phyloP scores from a whole-genome alignment of 2,888 invertebrate genomes.

The Rhagonycha lutea region DNA sequence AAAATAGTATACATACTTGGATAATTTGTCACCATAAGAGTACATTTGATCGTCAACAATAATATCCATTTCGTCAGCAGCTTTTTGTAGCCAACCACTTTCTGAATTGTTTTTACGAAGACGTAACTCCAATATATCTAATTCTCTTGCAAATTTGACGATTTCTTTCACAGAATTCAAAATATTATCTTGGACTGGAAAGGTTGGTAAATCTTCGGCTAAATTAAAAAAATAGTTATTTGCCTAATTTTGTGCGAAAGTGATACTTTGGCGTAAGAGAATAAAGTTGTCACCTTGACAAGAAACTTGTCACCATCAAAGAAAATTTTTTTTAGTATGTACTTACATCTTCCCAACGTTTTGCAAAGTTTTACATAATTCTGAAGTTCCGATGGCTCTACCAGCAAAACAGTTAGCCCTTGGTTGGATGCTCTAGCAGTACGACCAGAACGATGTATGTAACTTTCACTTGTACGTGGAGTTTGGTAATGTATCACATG shows the following conservation, averaged over 20 bases:
- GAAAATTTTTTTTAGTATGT: no score
- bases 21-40: constrained; percentile 24
- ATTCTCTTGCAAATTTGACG: constrained; percentile 75
- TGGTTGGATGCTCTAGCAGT: constrained; percentile 89
- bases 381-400: constrained; percentile 85
- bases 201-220: constrained; percentile 83
- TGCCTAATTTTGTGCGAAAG: no score
- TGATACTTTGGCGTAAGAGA: no score
- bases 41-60: constrained; percentile 79
- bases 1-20: not conserved
- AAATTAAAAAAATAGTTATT: constrained; percentile 37
- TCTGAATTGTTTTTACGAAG: constrained; percentile 67
- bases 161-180: constrained; percentile 70
- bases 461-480: constrained; percentile 92
- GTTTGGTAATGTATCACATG: constrained; percentile 97
- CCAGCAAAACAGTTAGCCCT: constrained; percentile 89
- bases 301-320: no score
- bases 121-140: constrained; percentile 77
- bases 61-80: constrained; percentile 89
- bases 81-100: constrained; percentile 83
- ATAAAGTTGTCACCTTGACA: no score
- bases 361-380: constrained; percentile 80
- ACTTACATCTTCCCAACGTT: constrained; percentile 80
- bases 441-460: constrained; percentile 95
- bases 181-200: constrained; percentile 73